Base-by-base conservation (phyloP, 1,140 invertebrate species). In the Thaumatotibia leucotreta region DNA sequence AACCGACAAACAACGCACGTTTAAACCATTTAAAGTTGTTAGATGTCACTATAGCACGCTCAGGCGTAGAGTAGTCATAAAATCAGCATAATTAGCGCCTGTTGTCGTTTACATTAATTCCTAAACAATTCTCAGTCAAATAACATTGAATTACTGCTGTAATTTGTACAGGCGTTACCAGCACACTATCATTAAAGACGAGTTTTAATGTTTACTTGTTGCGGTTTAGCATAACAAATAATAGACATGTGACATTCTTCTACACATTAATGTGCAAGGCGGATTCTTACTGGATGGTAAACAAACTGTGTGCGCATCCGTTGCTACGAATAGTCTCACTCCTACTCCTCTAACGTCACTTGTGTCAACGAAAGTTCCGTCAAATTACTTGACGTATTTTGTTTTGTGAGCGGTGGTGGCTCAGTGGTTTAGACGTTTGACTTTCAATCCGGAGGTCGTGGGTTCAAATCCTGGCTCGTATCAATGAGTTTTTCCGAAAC, bases 141-240 rank as follows among this genome's bases (percentile, higher is more conserved):
- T 79, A 76, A 75, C 75, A 80, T 75, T 74, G 67, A 73, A 75
- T 80, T 77, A 75, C 74, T 79, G 72, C 72, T 66, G 79, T 75
- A 80, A 85, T 83, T 82, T 83, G 75, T 76, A 65, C 68, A 75
- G 68, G 68, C 69, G 70, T 74, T 72, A 64, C 71, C 61, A 61
- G 62, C 49, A 63, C 58, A 70, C 70, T 76, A 72, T 79, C 72
- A 84, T 86, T 86, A 84, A 69, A 68, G 61, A 50, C 70, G 71
- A 76, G 69, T 77, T 77, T 79, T 74, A 77, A 76, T 72, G 70
- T 68, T 67, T 62, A 62, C 64, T 70, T 70, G 71, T 63, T 33
- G 63, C 14, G 49, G 68, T 82, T 87, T 87, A 82, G 81, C 83
- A 87, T 85, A 85, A 74, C 83, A 84, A 87, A 84, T 87, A 76